Base-by-base conservation (phyloP, 2,113 vertebrate species). In the Pyrgilauda ruficollis region DNA sequence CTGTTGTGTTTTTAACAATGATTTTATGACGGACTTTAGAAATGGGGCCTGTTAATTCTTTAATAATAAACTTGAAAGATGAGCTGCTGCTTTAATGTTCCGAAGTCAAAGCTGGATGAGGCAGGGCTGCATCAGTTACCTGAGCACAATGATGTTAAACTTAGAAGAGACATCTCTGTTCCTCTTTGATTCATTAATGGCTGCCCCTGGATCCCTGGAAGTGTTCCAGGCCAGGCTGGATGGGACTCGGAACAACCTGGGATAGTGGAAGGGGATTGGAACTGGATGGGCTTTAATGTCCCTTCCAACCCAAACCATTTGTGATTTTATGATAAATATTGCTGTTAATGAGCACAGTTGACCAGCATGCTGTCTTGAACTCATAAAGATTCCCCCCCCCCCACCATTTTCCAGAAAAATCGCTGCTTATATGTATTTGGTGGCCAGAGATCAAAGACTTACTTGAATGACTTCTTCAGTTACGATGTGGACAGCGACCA, bases 391-490 rank as follows among this genome's bases (percentile, higher is more conserved):
- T 16, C 33, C 10, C 46, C 39, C 10, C 46, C 3, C 10, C 1
- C 1, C 10, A 9, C 6, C 7, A 12, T 15, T 50, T 93, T 86
- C 53, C 94, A 99, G 99, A 99, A 99, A 98, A 99, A 99, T 93
- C 99, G 99, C 93, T 99, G 99, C 75, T 97, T 99, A 7, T 99
- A 99, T 7, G 99, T 99, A 12, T 99, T 99, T 89, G 99, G 99
- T 64, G 99, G 99, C 81, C 99, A 99, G 97, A 98, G 99, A 95
- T 99, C 99, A 2, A 99, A 99, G 97, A 99, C 99, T 4, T 99
- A 99, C n/a, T 98, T 99, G 95, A 99, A 99, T 26, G 99, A 99
- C 96, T 99, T 99, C 98, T 99, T 99, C 97, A 99, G 99, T 94
- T 99, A 99, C 1, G 99, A 99, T 37, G 99, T 99, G 56, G 99